Conservation (phyloP, 2,888 invertebrate species). For the Trisateles emortualis region DNA sequence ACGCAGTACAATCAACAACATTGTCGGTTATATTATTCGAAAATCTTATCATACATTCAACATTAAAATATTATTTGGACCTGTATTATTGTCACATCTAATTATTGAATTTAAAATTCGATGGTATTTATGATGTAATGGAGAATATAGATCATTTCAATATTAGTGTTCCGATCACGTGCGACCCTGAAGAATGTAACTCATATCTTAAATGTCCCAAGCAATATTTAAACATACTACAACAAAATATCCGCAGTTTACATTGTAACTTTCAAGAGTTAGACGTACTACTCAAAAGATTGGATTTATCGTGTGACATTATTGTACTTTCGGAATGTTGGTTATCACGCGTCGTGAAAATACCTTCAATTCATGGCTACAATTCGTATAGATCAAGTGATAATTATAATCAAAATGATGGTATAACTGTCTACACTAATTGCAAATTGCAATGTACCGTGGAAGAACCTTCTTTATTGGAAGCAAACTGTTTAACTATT, state of each 20-base stretch:
- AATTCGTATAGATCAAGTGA: too few relatives aligned
- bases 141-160: neutral
- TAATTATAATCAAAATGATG: too few relatives aligned
- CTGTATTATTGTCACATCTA: too few relatives aligned
- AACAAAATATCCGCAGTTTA: slow-evolving; percentile 2
- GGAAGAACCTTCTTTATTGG: too few relatives aligned
- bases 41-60: neutral
- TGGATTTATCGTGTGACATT: too few relatives aligned
- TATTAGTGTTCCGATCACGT: neutral
- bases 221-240: slow-evolving; percentile 1
- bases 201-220: neutral
- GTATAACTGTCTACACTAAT: too few relatives aligned
- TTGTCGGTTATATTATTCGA: neutral
- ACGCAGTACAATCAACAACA: neutral
- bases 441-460: too few relatives aligned
- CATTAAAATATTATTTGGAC: neutral
- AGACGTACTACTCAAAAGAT: neutral
- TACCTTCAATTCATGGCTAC: too few relatives aligned
- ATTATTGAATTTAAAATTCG: too few relatives aligned
- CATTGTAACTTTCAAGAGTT: neutral
- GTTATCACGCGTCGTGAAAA: too few relatives aligned
- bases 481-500: too few relatives aligned
- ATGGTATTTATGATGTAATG: neutral
- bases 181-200: slow-evolving; percentile 1
- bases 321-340: too few relatives aligned